Conservation (phyloP, 2,113 vertebrate genomes). For the Gila orcuttii region DNA sequence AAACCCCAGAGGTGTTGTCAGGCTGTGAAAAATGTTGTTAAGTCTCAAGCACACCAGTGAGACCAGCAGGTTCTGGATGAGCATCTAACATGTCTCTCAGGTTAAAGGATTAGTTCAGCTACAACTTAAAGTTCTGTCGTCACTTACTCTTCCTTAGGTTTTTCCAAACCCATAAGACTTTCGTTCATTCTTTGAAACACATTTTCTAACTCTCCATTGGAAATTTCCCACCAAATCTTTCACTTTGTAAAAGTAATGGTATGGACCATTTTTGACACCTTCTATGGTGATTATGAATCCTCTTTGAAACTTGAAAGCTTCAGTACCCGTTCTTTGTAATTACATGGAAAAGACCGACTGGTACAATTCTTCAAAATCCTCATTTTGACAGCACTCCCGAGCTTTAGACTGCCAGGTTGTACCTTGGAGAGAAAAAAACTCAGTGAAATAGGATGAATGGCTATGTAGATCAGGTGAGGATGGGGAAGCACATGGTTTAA, state of each 20-base stretch:
- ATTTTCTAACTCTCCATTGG: background rate
- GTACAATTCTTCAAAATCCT: background rate
- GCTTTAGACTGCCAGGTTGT: background rate
- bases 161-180: background rate
- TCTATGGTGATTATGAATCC: background rate
- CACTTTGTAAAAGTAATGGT: background rate
- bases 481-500: background rate
- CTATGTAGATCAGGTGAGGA: background rate
- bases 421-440: background rate
- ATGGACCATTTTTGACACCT: background rate
- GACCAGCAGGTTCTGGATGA: constrained; percentile 8
- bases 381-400: background rate
- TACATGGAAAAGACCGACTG: background rate
- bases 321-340: background rate
- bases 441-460: background rate
- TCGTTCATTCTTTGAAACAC: background rate
- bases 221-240: background rate
- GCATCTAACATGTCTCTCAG: background rate
- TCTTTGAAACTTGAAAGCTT: background rate
- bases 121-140: background rate
- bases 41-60: background rate
- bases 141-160: background rate
- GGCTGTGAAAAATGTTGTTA: background rate
- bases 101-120: background rate
- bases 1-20: constrained; percentile 53